These are phyloP conservation scores for Apteryx owenii DNA, from an alignment of 2,113 vertebrate species.

Conservation along the genomic window DNA sequence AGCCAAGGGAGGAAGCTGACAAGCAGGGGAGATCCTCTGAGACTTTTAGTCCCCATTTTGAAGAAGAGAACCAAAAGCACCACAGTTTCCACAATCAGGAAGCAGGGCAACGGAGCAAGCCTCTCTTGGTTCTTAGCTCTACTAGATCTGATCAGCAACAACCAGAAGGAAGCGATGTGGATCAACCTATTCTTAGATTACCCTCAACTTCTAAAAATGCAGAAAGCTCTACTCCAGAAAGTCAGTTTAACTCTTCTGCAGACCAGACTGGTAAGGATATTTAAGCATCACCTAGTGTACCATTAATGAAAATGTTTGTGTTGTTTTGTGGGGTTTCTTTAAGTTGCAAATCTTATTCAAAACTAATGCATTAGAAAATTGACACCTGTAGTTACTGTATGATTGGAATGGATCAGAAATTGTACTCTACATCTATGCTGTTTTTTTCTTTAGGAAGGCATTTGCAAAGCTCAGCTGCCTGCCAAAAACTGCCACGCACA, in stretches of 20 bases:
- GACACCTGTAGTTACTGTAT: background rate
- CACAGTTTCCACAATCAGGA: background rate
- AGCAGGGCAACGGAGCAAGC: constrained; percentile 12
- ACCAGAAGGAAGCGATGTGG: background rate
- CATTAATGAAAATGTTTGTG: background rate
- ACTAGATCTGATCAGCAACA: constrained; percentile 30
- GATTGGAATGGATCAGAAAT: background rate
- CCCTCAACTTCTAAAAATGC: background rate
- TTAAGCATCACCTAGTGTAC: background rate
- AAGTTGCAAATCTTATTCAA: background rate
- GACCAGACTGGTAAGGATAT: constrained; percentile 53
- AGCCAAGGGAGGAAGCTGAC: constrained; percentile 52
- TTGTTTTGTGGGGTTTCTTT: background rate
- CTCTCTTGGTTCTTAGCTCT: background rate
- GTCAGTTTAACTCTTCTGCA: constrained; percentile 25
- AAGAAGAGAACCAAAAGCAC: constrained; percentile 49
- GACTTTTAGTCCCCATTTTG: constrained; percentile 75
- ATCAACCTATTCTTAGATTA: constrained; percentile 31
- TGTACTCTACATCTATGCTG: background rate
- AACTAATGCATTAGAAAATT: background rate
- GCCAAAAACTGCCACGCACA: background rate
- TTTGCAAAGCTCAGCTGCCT: constrained; percentile 6
- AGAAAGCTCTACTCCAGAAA: background rate
- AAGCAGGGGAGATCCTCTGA: constrained; percentile 63
- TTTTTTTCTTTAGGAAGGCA: background rate